Base-by-base conservation (phyloP, 1,140 invertebrate species). In the Hirudo medicinalis region DNA sequence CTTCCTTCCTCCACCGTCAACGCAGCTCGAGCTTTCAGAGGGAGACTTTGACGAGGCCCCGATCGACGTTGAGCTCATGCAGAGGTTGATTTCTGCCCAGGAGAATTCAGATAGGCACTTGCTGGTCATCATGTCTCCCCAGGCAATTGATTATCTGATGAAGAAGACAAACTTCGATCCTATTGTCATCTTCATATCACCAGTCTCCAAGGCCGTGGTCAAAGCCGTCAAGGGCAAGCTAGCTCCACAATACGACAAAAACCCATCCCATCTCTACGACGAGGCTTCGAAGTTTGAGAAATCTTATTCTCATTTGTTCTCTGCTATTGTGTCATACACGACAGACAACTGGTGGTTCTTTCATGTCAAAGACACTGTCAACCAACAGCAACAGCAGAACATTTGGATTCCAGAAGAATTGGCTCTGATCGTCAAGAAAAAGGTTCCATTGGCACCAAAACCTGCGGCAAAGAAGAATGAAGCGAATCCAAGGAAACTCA, bases 271-370 rank as follows among this genome's bases (percentile, higher is more conserved):
- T 32, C 49, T 71, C 54, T 71, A 67, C 49, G 73, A 74, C 11
- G 73, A 74, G 25, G 73, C 73, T 13, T 43, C 54, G 3, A 29
- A 63, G 4, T 74, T 74, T 71, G 70, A 72, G 54, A 67, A 71
- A 27, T 43, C 67, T 27, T 49, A 74, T 49, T n/a, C 27, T 20
- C 36, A 43, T 22, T 29, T 74, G 63, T 74, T 74, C 66, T 66
- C 70, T 13, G 63, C 70, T 4, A 55, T 25, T 1, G 70, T 74
- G 9, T 54, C 70, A 19, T 74, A 74, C 53, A 71, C 70, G 19
- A 49, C 17, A 13, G 66, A 74, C 73, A 69, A 72, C 27, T 55
- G 54, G 25, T 74, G 73, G 73, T 72, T 72, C 53, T 54, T 55
- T 15, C 55, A 54, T 25, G 32, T 74, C 32, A 72, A 71, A 29